These are phyloP conservation scores for Cepphus grylle DNA, from an alignment of 2,113 vertebrate species.

Conservation along the genomic window DNA sequence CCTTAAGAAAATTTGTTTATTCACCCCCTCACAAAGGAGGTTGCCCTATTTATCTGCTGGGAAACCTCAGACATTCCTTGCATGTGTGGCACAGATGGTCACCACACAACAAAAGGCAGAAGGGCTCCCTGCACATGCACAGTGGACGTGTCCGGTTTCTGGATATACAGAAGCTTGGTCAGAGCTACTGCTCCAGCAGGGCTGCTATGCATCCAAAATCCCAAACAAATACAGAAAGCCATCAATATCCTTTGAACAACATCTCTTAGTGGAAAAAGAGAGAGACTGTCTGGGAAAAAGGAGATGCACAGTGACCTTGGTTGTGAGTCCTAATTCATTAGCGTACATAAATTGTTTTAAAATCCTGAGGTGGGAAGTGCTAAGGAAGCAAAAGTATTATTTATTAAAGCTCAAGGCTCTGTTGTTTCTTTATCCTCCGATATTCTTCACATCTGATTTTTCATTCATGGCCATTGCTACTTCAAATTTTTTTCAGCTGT, in stretches of 20 bases:
- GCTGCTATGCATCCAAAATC: constrained; percentile 5
- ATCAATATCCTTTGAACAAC: not conserved
- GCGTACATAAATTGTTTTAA: not conserved
- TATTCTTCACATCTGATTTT: not conserved
- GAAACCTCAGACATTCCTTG: constrained; percentile 48
- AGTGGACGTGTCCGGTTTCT: not conserved
- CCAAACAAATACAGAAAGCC: not conserved
- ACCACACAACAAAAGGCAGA: constrained; percentile 28
- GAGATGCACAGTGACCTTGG: not conserved
- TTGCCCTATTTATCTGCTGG: not conserved
- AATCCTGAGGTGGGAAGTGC: not conserved
- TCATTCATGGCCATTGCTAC: not conserved
- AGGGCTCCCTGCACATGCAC: not conserved
- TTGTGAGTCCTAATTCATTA: not conserved
- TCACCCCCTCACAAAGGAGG: constrained; percentile 11
- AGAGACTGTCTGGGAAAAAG: not conserved
- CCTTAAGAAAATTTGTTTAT: constrained; percentile 48
- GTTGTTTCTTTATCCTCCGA: not conserved
- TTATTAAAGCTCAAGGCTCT: not conserved
- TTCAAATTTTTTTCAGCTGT: not conserved
- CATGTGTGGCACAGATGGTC: constrained; percentile 55
- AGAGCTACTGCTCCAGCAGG: constrained; percentile 23
- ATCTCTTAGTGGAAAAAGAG: not conserved
- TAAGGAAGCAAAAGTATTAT: not conserved
- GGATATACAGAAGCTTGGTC: not conserved